Evolutionary conservation across 1,140 invertebrate species (phyloP).

Genomic region (Dinothrombium tinctorium): DNA sequence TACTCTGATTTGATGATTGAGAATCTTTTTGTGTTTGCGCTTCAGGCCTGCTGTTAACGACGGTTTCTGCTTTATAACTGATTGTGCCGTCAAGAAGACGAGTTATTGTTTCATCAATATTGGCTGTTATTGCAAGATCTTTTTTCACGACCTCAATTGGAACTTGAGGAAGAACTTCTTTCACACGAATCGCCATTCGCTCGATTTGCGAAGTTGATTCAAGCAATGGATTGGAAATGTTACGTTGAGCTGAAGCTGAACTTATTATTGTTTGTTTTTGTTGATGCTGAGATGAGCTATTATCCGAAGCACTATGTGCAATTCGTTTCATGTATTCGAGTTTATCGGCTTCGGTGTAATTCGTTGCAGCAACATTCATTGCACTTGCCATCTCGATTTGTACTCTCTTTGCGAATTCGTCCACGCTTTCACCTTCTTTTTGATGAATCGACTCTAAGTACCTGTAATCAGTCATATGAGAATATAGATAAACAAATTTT

Average conservation of each 20-base stretch:
- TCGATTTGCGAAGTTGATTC: constrained; percentile 23
- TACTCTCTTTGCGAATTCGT: constrained; percentile 27
- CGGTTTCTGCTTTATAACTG: constrained; percentile 8
- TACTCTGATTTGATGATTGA: not conserved
- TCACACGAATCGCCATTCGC: constrained; percentile 41
- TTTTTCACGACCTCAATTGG: constrained; percentile 38
- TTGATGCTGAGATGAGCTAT: constrained; percentile 6
- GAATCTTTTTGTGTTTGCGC: not conserved
- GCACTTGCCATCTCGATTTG: constrained; percentile 27
- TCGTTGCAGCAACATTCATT: constrained; percentile 25
- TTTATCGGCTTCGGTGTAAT: constrained; percentile 31
- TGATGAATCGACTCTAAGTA: constrained; percentile 23
- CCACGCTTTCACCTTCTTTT: constrained; percentile 22
- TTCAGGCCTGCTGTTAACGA: not conserved
- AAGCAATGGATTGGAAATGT: not conserved
- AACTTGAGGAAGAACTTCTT: constrained; percentile 47
- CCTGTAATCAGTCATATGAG: too few species aligned
- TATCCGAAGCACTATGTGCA: constrained; percentile 1
- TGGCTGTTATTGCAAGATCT: constrained; percentile 35
- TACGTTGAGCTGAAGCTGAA: not conserved
- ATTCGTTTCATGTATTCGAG: constrained; percentile 13
- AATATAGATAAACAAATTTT: too few species aligned
- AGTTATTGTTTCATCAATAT: constrained; percentile 15
- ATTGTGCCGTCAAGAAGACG: constrained; percentile 12
- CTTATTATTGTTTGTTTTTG: constrained; percentile 12